These are phyloP conservation scores for Episyrphus balteatus DNA, from an alignment of 1,140 invertebrate genomes.

Conservation along the genomic window DNA sequence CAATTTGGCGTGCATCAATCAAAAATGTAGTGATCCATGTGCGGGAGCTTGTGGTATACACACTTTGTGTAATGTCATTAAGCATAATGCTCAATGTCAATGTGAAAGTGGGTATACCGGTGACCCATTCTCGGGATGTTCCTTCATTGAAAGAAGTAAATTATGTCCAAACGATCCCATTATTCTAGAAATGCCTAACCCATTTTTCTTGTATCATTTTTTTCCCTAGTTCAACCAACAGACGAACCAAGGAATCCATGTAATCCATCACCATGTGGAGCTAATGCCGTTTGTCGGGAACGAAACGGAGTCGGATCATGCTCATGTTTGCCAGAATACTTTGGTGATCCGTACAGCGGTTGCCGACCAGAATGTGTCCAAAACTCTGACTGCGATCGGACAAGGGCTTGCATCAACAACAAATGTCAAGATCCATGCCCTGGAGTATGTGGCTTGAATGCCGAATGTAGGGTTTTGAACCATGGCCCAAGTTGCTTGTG, in stretches of 20 bases:
- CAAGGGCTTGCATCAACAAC: slow-evolving; percentile 55
- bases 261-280: slow-evolving; percentile 66
- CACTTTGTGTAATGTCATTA: slow-evolving; percentile 63
- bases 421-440: slow-evolving; percentile 61
- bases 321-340: slow-evolving; percentile 57
- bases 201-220: not conserved
- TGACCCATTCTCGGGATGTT: slow-evolving; percentile 58
- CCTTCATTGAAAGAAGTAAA: slow-evolving; percentile 36
- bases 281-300: slow-evolving; percentile 66
- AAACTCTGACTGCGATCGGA: slow-evolving; percentile 53
- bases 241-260: slow-evolving; percentile 46
- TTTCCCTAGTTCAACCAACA: slow-evolving; percentile 27
- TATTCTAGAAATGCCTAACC: not conserved
- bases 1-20: slow-evolving; percentile 62
- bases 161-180: slow-evolving; percentile 1
- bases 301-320: slow-evolving; percentile 66
- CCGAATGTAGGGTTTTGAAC: slow-evolving; percentile 53
- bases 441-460: slow-evolving; percentile 55
- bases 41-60: slow-evolving; percentile 61
- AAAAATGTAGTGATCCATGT: slow-evolving; percentile 72
- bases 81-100: slow-evolving; percentile 61
- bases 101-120: slow-evolving; percentile 65
- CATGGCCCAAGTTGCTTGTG: slow-evolving; percentile 68
- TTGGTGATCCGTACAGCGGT: slow-evolving; percentile 62
- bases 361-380: slow-evolving; percentile 63